These are phyloP conservation scores for Anguilla rostrata DNA, from an alignment of 2,113 vertebrate genomes.

Conservation along the genomic window DNA sequence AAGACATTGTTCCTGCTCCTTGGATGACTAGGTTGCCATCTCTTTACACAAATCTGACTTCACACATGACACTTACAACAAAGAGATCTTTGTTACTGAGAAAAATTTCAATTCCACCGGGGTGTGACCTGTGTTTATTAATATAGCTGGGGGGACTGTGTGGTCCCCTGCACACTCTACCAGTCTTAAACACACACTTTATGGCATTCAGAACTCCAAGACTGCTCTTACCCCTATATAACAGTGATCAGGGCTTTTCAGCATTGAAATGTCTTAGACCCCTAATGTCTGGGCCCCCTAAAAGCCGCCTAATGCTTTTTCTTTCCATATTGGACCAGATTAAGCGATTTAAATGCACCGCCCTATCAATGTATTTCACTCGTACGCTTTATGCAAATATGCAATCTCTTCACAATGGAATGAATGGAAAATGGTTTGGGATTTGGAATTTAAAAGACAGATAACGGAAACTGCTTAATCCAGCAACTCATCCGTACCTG, in stretches of 20 bases:
- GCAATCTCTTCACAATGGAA: too few species aligned
- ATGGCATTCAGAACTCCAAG: background rate
- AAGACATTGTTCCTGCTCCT: constrained; percentile 13
- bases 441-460: background rate
- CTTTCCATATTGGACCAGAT: too few species aligned
- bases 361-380: too few species aligned
- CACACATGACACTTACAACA: background rate
- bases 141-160: background rate
- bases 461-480: too few species aligned
- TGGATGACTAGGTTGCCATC: constrained; percentile 3
- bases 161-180: background rate
- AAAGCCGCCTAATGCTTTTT: too few species aligned
- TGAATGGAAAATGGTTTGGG: background rate
- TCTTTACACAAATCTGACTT: constrained; percentile 8
- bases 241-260: too few species aligned
- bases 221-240: background rate
- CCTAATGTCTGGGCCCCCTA: too few species aligned
- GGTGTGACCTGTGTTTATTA: background rate
- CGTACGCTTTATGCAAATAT: too few species aligned
- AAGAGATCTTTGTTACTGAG: background rate
- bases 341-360: too few species aligned
- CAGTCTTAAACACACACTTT: background rate
- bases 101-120: background rate
- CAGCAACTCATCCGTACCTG: too few species aligned
- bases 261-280: too few species aligned